phyloP scores from a whole-genome alignment of 53 echinoderm and acorn worm genomes.

The Pentamera pediparva region DNA sequence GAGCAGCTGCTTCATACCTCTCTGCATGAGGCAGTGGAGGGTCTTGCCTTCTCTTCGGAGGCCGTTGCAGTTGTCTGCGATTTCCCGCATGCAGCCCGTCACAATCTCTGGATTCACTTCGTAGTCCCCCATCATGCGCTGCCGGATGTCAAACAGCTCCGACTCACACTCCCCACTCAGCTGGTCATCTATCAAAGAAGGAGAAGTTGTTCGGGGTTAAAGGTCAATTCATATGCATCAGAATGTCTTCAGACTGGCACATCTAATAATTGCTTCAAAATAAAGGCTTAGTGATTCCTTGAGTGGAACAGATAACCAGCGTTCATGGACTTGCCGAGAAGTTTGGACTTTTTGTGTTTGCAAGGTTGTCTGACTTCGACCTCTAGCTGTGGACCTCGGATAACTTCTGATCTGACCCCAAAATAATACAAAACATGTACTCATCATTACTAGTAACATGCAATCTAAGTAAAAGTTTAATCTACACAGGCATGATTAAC shows the following conservation, averaged over 20 bases:
- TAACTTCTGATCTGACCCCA: not conserved
- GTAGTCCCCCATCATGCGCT: slow-evolving; percentile 84
- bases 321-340: too few relatives aligned
- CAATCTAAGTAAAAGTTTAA: not conserved
- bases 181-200: not conserved
- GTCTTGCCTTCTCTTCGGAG: slow-evolving; percentile 78
- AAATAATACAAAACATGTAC: not conserved
- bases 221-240: not conserved
- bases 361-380: too few relatives aligned
- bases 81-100: slow-evolving; percentile 47
- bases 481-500: not conserved
- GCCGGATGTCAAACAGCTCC: slow-evolving; percentile 77
- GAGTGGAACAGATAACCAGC: too few relatives aligned
- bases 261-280: too few relatives aligned
- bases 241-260: not conserved
- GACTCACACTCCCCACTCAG: slow-evolving; percentile 78
- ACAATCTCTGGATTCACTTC: slow-evolving; percentile 85
- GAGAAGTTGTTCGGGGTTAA: not conserved
- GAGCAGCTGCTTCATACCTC: slow-evolving; percentile 48
- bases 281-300: too few relatives aligned
- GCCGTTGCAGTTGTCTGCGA: slow-evolving; percentile 35
- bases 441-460: not conserved
- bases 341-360: too few relatives aligned
- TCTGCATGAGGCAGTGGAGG: slow-evolving; percentile 84
- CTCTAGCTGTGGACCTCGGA: too few relatives aligned